phyloP scores from a whole-genome alignment of 2,888 invertebrate genomes.

The Aspidapion aeneum region DNA sequence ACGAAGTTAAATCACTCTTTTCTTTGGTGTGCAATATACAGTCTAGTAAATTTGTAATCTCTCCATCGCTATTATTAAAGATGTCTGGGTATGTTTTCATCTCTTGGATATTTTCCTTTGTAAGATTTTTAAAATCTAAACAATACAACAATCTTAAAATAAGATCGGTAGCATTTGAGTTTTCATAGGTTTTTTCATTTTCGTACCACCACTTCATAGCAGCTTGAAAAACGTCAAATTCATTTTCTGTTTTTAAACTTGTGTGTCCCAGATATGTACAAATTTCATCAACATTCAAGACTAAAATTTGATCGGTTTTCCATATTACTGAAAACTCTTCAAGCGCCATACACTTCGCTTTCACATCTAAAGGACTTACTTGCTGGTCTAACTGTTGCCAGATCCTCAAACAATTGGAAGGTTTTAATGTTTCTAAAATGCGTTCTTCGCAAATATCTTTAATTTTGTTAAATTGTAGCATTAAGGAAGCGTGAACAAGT shows the following conservation, averaged over 20 bases:
- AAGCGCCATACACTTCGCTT: slow-evolving; percentile 43
- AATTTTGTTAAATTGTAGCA: slow-evolving; percentile 46
- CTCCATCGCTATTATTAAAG: slow-evolving; percentile 23
- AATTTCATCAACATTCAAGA: slow-evolving; percentile 39
- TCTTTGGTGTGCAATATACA: slow-evolving; percentile 30
- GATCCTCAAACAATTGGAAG: slow-evolving; percentile 40
- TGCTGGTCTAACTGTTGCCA: slow-evolving; percentile 39
- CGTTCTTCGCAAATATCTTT: slow-evolving; percentile 35
- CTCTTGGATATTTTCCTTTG: slow-evolving; percentile 33
- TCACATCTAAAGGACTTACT: slow-evolving; percentile 37
- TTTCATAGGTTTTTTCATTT: slow-evolving; percentile 26
- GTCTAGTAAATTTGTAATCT: slow-evolving; percentile 33
- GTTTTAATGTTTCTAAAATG: slow-evolving; percentile 31
- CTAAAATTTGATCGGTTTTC: slow-evolving; percentile 34
- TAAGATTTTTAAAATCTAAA: slow-evolving; percentile 37
- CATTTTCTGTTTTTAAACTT: slow-evolving; percentile 36
- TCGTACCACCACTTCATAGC: slow-evolving; percentile 45
- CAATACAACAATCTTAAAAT: slow-evolving; percentile 39
- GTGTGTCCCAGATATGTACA: slow-evolving; percentile 43
- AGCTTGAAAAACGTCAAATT: slow-evolving; percentile 42
- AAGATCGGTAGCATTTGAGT: slow-evolving; percentile 18
- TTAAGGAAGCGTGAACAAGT: slow-evolving; percentile 44
- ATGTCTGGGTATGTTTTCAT: slow-evolving; percentile 39
- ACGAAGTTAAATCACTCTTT: slow-evolving; percentile 17
- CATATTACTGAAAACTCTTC: slow-evolving; percentile 39